Evolutionary conservation across 2,888 invertebrate species (phyloP).

Genomic region (Dioctria linearis): DNA sequence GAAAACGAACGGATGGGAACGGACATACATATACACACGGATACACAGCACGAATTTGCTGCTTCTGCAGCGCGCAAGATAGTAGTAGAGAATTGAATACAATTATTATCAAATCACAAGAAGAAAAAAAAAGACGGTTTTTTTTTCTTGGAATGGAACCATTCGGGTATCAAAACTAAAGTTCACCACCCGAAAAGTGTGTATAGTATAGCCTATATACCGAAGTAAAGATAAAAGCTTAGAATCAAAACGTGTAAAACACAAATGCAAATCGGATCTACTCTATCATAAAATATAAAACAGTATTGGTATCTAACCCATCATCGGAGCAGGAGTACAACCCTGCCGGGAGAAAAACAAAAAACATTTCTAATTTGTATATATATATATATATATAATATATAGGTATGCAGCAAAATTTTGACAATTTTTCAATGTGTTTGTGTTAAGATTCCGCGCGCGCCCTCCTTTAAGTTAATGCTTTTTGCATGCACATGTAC

Average conservation of each 20-base stretch:
- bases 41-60: background rate
- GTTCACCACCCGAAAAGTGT: slow-evolving; percentile 5
- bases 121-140: background rate
- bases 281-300: background rate
- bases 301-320: slow-evolving; percentile 15
- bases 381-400: background rate
- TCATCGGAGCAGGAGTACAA: background rate
- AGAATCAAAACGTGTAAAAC: slow-evolving; percentile 1
- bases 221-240: slow-evolving; percentile 17
- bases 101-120: slow-evolving; percentile 39
- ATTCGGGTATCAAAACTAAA: slow-evolving; percentile 9
- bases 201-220: background rate
- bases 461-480: slow-evolving; percentile 33
- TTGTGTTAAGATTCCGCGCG: slow-evolving; percentile 29
- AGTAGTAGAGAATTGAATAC: slow-evolving; percentile 48
- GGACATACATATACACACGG: slow-evolving; percentile 49
- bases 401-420: slow-evolving; percentile 21
- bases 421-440: slow-evolving; percentile 44
- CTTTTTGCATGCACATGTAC: slow-evolving; percentile 55
- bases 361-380: slow-evolving; percentile 22
- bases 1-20: slow-evolving; percentile 13
- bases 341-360: slow-evolving; percentile 47
- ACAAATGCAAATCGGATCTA: background rate
- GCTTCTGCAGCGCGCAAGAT: slow-evolving; percentile 12
- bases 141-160: background rate